Evolutionary conservation across 2,797 vertebrate genomes (phyloP), one percentile per base, ranked within the genome.

Genomic region (Astyanax mexicanus): DNA sequence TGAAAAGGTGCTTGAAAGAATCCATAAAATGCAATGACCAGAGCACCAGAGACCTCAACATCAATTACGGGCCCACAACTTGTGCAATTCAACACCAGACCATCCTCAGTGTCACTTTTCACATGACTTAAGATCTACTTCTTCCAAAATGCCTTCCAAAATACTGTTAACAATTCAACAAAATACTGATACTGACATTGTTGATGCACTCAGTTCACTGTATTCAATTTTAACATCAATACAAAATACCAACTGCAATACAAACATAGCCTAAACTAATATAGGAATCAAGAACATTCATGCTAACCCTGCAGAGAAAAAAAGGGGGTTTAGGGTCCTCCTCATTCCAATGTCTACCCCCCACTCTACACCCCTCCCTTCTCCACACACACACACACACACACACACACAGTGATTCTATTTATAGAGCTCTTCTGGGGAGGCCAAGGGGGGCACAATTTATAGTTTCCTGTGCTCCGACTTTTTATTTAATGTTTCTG

Each of bases 391-490:
- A 60, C n/a, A n/a, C n/a, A n/a, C n/a, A n/a, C n/a, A n/a, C n/a
- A n/a, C n/a, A n/a, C n/a, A n/a, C n/a, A 38, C 45, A 29, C 7
- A 9, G 38, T n/a, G n/a, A n/a, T n/a, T 21, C 77, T 82, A 80
- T 82, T 82, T 82, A 77, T 82, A 80, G 60, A 76, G 1, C 66
- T 65, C 71, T 66, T 74, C 65, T 64, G 64, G 40, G 27, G 70
- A 65, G 21, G 75, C 74, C 70, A 65, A 49, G 51, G 23, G 66
- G 66, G 67, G 69, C 72, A 58, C 44, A 69, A 88, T 87, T 89
- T 88, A 89, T 88, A 85, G 85, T 72, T 80, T 82, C 77, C 77
- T 74, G 78, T 80, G 45, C 55, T 58, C 55, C 35, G 58, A 70
- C 55, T n/a, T n/a, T 74, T 40, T 40, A 77, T 67, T 60, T 71